Evolutionary conservation across 2,797 vertebrate species (phyloP).

Genomic region (Mycteria americana): DNA sequence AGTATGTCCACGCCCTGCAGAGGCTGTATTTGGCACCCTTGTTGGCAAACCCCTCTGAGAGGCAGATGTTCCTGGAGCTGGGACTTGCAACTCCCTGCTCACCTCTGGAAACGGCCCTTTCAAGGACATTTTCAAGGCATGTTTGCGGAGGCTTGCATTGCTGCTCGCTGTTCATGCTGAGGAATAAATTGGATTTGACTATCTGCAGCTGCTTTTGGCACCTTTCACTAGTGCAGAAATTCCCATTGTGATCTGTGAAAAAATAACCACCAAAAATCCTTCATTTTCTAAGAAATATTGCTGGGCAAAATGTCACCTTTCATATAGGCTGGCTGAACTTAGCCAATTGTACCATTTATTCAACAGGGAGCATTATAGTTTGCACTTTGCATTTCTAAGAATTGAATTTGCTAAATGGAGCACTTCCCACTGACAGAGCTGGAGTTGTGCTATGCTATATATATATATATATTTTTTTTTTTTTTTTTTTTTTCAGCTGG

Average conservation of each 20-base stretch:
- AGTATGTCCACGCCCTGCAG: neutral
- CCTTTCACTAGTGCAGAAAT: constrained; percentile 29
- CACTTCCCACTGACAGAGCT: neutral
- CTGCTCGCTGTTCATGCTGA: constrained; percentile 14
- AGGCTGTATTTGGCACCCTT: neutral
- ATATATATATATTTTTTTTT: neutral
- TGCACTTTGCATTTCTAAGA: constrained; percentile 30
- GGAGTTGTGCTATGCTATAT: neutral
- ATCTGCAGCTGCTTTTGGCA: constrained; percentile 54
- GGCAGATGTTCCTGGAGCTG: neutral
- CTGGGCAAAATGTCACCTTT: neutral
- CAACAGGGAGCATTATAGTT: neutral
- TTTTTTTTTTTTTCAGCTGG: neutral
- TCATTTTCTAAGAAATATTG: constrained; percentile 1
- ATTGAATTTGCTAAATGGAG: constrained; percentile 38
- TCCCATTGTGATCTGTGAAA: neutral
- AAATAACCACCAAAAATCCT: neutral
- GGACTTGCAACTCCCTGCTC: neutral
- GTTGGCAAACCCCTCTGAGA: neutral
- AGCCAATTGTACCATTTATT: neutral
- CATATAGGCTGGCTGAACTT: neutral
- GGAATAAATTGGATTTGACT: constrained; percentile 54
- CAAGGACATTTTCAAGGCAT: neutral
- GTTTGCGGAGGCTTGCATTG: constrained; percentile 15
- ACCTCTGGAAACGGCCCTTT: neutral